phyloP scores from a whole-genome alignment of 1,140 invertebrate genomes.

The Pomacea maculata region DNA sequence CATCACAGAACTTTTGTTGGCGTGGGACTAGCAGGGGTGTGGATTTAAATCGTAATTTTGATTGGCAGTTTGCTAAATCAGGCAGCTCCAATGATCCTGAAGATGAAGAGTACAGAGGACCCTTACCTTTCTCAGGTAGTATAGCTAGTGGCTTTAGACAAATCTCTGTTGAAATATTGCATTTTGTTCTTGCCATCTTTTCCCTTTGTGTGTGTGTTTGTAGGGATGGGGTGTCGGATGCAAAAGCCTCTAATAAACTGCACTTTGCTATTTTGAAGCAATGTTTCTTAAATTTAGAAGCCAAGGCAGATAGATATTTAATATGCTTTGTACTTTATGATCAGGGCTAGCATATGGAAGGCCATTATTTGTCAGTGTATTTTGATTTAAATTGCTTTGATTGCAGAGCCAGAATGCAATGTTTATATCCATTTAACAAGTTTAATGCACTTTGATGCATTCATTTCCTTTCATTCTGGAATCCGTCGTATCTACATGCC shows the following conservation, averaged over 20 bases:
- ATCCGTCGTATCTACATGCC: slow-evolving; percentile 61
- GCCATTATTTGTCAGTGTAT: too few relatives aligned
- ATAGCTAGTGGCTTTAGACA: too few relatives aligned
- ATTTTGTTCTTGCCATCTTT: too few relatives aligned
- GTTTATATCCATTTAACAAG: slow-evolving; percentile 47
- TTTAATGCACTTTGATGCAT: slow-evolving; percentile 53
- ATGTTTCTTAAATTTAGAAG: too few relatives aligned
- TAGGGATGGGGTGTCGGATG: too few relatives aligned
- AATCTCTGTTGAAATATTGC: too few relatives aligned
- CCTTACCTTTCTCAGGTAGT: slow-evolving; percentile 56
- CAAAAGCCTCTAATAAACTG: too few relatives aligned
- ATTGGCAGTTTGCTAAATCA: slow-evolving; percentile 58
- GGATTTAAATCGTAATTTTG: slow-evolving; percentile 62
- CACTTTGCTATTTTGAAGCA: too few relatives aligned
- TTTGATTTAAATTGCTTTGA: background rate
- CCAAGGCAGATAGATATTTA: too few relatives aligned
- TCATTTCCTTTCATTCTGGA: slow-evolving; percentile 61
- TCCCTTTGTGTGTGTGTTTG: too few relatives aligned
- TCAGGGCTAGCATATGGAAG: too few relatives aligned
- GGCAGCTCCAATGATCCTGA: slow-evolving; percentile 52
- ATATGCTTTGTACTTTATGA: too few relatives aligned
- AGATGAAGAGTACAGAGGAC: slow-evolving; percentile 61
- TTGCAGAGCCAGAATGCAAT: slow-evolving; percentile 56
- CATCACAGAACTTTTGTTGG: slow-evolving; percentile 59
- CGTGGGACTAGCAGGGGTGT: slow-evolving; percentile 57